phyloP scores from a whole-genome alignment of 2,888 invertebrate genomes.

The Sicus ferrugineus region DNA sequence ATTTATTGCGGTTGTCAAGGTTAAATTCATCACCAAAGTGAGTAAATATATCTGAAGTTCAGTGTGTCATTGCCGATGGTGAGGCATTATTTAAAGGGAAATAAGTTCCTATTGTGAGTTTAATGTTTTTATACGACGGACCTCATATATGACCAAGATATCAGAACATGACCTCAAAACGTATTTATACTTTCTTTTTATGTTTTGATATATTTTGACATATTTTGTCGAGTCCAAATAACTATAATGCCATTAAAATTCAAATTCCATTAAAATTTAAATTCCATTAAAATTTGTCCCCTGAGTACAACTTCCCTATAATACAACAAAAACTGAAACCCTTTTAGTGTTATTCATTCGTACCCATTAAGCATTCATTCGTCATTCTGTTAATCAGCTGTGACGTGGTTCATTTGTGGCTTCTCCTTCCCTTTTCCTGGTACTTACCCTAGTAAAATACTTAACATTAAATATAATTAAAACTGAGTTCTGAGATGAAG shows the following conservation, averaged over 20 bases:
- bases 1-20: slow-evolving; percentile 13
- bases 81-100: background rate
- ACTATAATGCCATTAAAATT: too few relatives aligned
- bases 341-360: slow-evolving; percentile 43
- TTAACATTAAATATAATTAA: slow-evolving; percentile 23
- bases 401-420: slow-evolving; percentile 14
- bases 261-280: too few relatives aligned
- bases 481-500: background rate
- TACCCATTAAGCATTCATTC: slow-evolving; percentile 54
- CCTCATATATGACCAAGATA: background rate
- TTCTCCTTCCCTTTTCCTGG: background rate
- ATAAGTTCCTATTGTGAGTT: slow-evolving; percentile 1
- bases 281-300: too few relatives aligned
- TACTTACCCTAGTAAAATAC: background rate
- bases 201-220: too few relatives aligned
- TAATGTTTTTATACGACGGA: background rate
- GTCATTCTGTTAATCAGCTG: slow-evolving; percentile 56
- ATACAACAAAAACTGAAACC: background rate
- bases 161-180: background rate
- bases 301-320: background rate
- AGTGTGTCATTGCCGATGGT: slow-evolving; percentile 34
- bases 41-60: slow-evolving; percentile 37
- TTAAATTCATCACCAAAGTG: background rate
- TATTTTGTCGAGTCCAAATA: too few relatives aligned
- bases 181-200: too few relatives aligned